Evolutionary conservation across 2,113 vertebrate genomes (phyloP).

Genomic region (Turnix velox): DNA sequence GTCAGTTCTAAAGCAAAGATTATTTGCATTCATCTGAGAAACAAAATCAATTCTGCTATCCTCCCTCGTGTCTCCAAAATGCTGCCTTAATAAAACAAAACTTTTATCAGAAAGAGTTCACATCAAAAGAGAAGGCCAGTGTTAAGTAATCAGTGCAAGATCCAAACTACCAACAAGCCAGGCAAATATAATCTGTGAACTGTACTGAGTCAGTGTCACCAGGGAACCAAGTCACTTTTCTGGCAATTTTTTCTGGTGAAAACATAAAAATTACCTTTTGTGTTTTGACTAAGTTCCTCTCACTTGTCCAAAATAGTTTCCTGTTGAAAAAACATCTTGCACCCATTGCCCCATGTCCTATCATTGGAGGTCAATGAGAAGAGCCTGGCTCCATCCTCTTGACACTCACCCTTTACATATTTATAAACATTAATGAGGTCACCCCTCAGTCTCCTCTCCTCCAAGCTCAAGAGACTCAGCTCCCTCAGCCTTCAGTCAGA

Average conservation of each 20-base stretch:
- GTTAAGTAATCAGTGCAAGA: background rate
- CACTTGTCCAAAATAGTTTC: background rate
- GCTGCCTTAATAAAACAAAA: background rate
- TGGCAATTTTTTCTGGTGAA: background rate
- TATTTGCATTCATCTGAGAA: background rate
- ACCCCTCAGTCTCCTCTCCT: no score
- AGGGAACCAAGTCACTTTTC: background rate
- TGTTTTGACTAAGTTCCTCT: background rate
- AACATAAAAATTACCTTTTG: background rate
- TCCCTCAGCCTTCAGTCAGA: no score
- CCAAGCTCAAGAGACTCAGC: no score
- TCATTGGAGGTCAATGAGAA: no score
- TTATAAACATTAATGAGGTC: no score
- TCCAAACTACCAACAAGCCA: background rate
- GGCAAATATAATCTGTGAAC: background rate
- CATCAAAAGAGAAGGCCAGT: background rate
- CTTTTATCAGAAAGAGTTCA: background rate
- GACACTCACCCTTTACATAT: no score
- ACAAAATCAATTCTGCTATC: background rate
- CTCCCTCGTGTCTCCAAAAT: fast-evolving
- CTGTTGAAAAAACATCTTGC: background rate
- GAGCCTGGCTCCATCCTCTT: no score
- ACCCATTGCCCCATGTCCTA: no score
- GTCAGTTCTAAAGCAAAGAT: background rate
- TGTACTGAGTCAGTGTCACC: background rate